A percentile compares a stretch with the other conserved stretches of the same genome.
Evolutionary conservation across 2,113 vertebrate species (phyloP).

Genomic region (Gadus chalcogrammus): DNA sequence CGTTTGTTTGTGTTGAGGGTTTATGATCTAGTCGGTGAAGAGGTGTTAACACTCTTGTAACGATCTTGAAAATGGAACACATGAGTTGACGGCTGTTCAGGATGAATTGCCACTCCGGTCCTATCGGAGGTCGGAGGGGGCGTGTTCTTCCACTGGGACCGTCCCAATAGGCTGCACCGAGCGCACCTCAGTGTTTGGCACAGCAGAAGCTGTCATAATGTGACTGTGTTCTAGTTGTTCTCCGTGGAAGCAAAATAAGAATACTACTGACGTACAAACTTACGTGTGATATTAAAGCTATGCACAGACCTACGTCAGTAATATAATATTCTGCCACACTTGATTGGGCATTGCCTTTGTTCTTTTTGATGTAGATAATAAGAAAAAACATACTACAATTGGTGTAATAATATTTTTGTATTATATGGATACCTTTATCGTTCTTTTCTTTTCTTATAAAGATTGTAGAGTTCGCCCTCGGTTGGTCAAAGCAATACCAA

Average conservation of each 20-base stretch:
- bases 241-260: too few relatives aligned
- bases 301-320: too few relatives aligned
- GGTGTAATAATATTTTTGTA: background rate
- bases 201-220: background rate
- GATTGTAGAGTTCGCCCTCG: conserved; percentile 6
- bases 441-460: background rate
- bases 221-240: background rate
- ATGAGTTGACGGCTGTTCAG: conserved; percentile 15
- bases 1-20: conserved; percentile 6
- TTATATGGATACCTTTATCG: background rate
- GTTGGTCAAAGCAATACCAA: conserved; percentile 2
- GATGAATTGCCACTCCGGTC: conserved; percentile 29
- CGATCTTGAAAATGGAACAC: conserved; percentile 33
- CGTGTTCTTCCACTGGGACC: conserved; percentile 14
- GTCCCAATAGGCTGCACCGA: conserved; percentile 18
- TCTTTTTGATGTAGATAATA: too few relatives aligned
- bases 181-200: conserved; percentile 3
- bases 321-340: too few relatives aligned
- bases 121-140: conserved; percentile 46
- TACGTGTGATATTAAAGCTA: too few relatives aligned
- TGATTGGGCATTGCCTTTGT: too few relatives aligned
- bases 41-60: conserved; percentile 21
- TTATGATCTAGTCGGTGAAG: conserved; percentile 5
- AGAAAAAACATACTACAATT: background rate
- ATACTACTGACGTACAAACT: too few relatives aligned